phyloP scores from a whole-genome alignment of 2,113 vertebrate species.

The Ptilonorhynchus violaceus region DNA sequence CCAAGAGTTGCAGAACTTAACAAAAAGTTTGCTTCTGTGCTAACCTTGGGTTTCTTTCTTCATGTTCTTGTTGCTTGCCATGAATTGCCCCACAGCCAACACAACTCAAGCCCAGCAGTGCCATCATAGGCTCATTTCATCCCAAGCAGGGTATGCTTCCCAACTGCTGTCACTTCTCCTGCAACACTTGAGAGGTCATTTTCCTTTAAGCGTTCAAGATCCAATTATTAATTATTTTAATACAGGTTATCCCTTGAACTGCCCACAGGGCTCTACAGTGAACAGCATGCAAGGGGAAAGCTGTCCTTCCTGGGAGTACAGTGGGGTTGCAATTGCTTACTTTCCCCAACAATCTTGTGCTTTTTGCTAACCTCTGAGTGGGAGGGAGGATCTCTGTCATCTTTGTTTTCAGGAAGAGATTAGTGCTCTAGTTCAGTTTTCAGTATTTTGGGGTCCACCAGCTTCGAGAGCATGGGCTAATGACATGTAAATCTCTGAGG shows the following conservation, averaged over 20 bases:
- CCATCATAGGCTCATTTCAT: neutral
- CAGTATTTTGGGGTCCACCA: neutral
- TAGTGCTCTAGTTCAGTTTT: neutral
- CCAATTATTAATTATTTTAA: neutral
- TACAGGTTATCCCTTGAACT: neutral
- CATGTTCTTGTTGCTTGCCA: neutral
- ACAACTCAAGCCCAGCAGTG: neutral
- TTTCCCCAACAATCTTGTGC: neutral
- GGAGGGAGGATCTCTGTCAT: neutral
- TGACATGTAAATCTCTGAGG: conserved; percentile 25
- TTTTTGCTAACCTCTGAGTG: neutral
- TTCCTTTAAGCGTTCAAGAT: neutral
- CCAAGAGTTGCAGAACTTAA: neutral
- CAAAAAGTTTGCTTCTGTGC: neutral
- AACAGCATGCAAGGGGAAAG: neutral
- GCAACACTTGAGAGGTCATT: neutral
- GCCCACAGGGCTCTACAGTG: neutral
- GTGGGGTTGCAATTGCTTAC: neutral
- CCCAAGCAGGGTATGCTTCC: neutral
- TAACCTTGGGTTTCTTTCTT: neutral
- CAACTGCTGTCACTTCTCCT: neutral
- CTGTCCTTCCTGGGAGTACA: neutral
- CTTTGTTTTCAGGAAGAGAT: neutral
- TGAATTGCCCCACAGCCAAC: fast-evolving
- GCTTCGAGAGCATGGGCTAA: conserved; percentile 6